These are phyloP conservation scores for Catagonus wagneri DNA, from an alignment of 2,113 vertebrate species.

Conservation along the genomic window DNA sequence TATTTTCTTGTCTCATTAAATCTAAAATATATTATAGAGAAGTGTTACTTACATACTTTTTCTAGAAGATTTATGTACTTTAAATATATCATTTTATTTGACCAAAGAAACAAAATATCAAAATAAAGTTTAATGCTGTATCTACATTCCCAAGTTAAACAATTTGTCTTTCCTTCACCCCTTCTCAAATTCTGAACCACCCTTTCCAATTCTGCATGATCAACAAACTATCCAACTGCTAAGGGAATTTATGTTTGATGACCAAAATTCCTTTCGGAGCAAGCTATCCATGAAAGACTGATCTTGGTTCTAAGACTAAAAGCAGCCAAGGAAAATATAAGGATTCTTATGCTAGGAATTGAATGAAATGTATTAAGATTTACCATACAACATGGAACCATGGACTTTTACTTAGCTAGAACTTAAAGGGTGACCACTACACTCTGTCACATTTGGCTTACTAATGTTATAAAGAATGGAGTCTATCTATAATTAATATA, in stretches of 20 bases:
- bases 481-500: not conserved
- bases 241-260: not conserved
- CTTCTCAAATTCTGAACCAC: not conserved
- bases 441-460: not conserved
- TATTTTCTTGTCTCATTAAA: not conserved
- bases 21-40: not conserved
- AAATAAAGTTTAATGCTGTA: not conserved
- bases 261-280: not conserved
- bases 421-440: not conserved
- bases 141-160: too few species aligned
- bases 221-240: not conserved
- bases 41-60: not conserved
- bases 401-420: not conserved
- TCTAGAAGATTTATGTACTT: not conserved
- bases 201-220: not conserved
- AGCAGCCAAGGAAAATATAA: too few species aligned
- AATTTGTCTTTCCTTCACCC: not conserved
- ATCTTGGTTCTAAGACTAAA: not conserved
- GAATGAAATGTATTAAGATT: too few species aligned
- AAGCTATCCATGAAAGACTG: not conserved
- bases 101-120: not conserved
- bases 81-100: not conserved
- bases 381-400: not conserved
- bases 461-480: not conserved
- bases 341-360: not conserved